A percentile compares a stretch with the other conserved stretches of the same genome.
Conservation (phyloP, 2,888 invertebrate species). For the Esperia sulphurella region DNA sequence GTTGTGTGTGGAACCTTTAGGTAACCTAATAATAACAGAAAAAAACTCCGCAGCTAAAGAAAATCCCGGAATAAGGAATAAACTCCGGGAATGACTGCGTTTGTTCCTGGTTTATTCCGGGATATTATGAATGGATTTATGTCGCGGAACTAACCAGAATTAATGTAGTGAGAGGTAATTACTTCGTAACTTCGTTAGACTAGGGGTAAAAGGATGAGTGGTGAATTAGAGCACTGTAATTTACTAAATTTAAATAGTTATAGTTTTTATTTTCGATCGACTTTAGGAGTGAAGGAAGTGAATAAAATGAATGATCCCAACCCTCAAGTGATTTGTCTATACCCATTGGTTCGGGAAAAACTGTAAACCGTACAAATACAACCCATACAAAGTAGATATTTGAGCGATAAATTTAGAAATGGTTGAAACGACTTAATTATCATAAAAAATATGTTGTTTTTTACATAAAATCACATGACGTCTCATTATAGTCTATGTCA, state of each 20-base stretch:
- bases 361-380: too few species aligned
- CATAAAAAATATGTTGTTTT: too few species aligned
- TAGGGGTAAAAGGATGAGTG: not conserved
- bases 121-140: conserved; percentile 22
- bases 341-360: too few species aligned
- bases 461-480: too few species aligned
- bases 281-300: too few species aligned
- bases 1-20: conserved; percentile 23
- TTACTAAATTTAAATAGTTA: not conserved
- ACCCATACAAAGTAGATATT: too few species aligned
- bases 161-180: conserved; percentile 4
- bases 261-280: too few species aligned
- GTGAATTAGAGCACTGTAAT: not conserved
- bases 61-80: conserved; percentile 24
- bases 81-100: not conserved
- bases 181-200: not conserved
- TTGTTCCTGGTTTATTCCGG: conserved; percentile 1
- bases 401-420: too few species aligned
- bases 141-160: conserved; percentile 14
- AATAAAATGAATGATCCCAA: too few species aligned
- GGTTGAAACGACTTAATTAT: too few species aligned
- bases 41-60: conserved; percentile 35
- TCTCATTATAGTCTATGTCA: too few species aligned
- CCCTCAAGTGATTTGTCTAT: too few species aligned
- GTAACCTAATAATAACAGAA: conserved; percentile 45